These are phyloP conservation scores for Cynodonichthys magdalenae DNA, from an alignment of 2,797 vertebrate species.

Conservation along the genomic window DNA sequence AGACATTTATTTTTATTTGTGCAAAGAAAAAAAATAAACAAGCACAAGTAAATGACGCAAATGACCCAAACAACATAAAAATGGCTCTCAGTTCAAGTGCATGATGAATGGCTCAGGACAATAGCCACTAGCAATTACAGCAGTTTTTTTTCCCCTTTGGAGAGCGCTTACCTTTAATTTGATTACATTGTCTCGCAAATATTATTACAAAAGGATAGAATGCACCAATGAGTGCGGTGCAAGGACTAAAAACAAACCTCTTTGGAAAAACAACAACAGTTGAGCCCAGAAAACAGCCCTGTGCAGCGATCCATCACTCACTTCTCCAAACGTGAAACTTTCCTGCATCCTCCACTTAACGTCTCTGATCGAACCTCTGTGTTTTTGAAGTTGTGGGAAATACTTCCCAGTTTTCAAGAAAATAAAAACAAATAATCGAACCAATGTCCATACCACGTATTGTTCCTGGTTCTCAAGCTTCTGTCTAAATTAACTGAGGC, in stretches of 20 bases:
- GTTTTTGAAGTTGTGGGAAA: neutral
- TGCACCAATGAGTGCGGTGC: slow-evolving; percentile 40
- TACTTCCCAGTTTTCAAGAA: slow-evolving; percentile 5
- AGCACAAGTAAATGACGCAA: slow-evolving; percentile 40
- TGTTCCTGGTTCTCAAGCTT: slow-evolving; percentile 2
- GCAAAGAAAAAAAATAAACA: slow-evolving; percentile 7
- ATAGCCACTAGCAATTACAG: slow-evolving; percentile 54
- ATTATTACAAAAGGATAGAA: slow-evolving; percentile 53
- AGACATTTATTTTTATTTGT: slow-evolving; percentile 26
- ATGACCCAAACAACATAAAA: slow-evolving; percentile 37
- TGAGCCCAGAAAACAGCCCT: slow-evolving; percentile 42
- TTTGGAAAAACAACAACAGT: slow-evolving; percentile 58
- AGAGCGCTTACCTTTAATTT: slow-evolving; percentile 68
- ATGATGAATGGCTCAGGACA: slow-evolving; percentile 51
- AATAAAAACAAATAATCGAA: neutral
- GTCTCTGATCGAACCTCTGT: neutral
- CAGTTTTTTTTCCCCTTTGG: slow-evolving; percentile 39
- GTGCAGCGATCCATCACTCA: slow-evolving; percentile 33
- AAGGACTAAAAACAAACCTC: slow-evolving; percentile 69
- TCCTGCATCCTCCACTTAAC: neutral
- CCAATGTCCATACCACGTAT: neutral
- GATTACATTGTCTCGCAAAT: slow-evolving; percentile 62
- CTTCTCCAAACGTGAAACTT: slow-evolving; percentile 4
- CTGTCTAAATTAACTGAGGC: slow-evolving; percentile 13
- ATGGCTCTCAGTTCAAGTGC: slow-evolving; percentile 47